Conservation (phyloP, 1,140 invertebrate genomes). For the Hylaeus volcanicus region DNA sequence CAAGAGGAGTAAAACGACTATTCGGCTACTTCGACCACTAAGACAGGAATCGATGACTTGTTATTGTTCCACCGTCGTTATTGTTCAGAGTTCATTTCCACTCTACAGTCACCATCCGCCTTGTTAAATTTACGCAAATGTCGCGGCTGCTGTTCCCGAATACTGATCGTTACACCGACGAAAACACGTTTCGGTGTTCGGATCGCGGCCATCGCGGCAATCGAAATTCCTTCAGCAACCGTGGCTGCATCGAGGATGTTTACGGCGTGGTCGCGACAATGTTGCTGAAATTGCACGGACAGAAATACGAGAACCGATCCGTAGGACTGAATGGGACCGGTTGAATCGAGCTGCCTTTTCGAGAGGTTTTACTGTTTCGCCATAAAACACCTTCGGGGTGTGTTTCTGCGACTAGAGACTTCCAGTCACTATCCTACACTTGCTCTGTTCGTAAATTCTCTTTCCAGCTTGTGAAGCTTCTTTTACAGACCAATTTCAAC, state of each 20-base stretch:
- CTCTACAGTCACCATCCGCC: slow-evolving; percentile 51
- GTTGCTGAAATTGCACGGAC: not conserved
- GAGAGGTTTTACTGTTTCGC: not conserved
- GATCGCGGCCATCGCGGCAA: slow-evolving; percentile 13
- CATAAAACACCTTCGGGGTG: too few relatives aligned
- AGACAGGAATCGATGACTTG: slow-evolving; percentile 32
- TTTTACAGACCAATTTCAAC: too few relatives aligned
- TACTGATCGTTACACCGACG: slow-evolving; percentile 36
- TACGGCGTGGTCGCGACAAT: slow-evolving; percentile 22
- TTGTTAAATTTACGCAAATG: slow-evolving; percentile 57
- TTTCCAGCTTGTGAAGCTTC: too few relatives aligned
- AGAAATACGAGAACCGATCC: slow-evolving; percentile 34
- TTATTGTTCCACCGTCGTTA: slow-evolving; percentile 43
- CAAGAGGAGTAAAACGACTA: too few relatives aligned
- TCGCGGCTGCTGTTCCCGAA: slow-evolving; percentile 9
- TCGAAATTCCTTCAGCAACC: slow-evolving; percentile 23
- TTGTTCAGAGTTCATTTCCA: slow-evolving; percentile 35
- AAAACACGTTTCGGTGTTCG: slow-evolving; percentile 5
- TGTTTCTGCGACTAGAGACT: too few relatives aligned
- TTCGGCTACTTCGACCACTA: too few relatives aligned
- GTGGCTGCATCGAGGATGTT: slow-evolving; percentile 23
- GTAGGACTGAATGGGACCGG: slow-evolving; percentile 8
- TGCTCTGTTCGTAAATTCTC: too few relatives aligned
- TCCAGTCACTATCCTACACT: too few relatives aligned
- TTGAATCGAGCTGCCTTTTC: not conserved